These are phyloP conservation scores for Tympanoctomys barrerae DNA, from an alignment of 2,797 vertebrate genomes.

Conservation along the genomic window DNA sequence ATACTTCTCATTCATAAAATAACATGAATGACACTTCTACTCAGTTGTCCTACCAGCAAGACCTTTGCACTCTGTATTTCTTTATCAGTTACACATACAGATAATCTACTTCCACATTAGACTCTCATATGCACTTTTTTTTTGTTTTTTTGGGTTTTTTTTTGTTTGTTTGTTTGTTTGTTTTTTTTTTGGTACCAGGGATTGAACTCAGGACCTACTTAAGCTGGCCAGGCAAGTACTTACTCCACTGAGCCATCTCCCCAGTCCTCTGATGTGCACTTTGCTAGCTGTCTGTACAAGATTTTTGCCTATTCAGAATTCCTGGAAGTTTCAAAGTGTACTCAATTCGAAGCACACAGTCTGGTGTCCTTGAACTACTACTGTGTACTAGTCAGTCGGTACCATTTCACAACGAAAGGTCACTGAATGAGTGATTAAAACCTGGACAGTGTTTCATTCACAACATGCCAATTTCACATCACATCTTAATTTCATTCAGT, in stretches of 20 bases:
- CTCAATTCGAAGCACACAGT: too few species aligned
- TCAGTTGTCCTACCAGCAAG: neutral
- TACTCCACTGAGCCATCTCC: too few species aligned
- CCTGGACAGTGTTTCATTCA: neutral
- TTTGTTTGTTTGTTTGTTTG: too few species aligned
- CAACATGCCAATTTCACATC: neutral
- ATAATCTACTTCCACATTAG: neutral
- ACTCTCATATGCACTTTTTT: neutral
- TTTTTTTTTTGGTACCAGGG: too few species aligned
- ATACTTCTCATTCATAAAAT: neutral
- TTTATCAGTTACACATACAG: neutral
- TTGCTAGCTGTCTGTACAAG: neutral
- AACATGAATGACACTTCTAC: neutral
- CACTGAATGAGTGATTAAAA: neutral
- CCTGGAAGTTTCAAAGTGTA: neutral
- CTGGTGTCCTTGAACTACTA: neutral
- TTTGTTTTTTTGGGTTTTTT: too few species aligned
- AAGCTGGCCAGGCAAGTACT: too few species aligned
- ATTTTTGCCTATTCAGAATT: neutral
- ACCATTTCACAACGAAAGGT: neutral
- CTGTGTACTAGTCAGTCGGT: fast-evolving
- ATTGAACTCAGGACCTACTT: too few species aligned
- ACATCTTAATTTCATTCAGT: neutral
- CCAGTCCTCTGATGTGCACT: neutral
- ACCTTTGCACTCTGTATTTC: neutral